Base-by-base conservation (phyloP, 1,140 invertebrate species). In the Papilio dardanus region DNA sequence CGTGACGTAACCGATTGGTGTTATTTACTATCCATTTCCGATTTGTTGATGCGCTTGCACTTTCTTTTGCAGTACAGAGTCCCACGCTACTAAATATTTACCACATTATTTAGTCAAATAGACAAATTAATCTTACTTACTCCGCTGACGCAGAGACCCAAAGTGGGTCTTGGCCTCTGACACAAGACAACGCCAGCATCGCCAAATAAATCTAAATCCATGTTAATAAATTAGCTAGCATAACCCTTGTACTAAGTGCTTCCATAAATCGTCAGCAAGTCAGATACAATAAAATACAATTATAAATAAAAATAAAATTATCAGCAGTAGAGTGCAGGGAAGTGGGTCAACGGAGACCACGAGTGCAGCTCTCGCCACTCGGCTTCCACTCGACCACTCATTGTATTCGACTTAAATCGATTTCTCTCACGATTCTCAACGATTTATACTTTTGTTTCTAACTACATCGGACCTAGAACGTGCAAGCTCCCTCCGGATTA, bases 291-390 rank as follows among this genome's bases (percentile, higher is more conserved):
- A 66, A 19, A 66, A 66, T 6, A 66, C 14, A n/a, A 35, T 5
- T n/a, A 69, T 35, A 69, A 69, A 14, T 37, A 31, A 69, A 69
- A 69, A 69, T n/a, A 69, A 40, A 40, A 69, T 19, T 69, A 69
- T 69, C 42, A 14, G 67, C 31, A 37, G 31, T 16, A 14, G 31
- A 69, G 31, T 40, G 67, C 67, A 69, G 19, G 31, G 67, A 69
- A 69, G 35, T 69, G 33, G 67, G 67, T 69, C 67, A 69, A 69
- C 67, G 67, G 67, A 40, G 67, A 33, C 33, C 35, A 31, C 14
- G 35, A 21, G 35, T 69, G 10, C 31, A 14, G 67, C 33, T 33
- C 67, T 69, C 67, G 40, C 67, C 35, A 69, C 67, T 37, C 19
- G 67, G 12, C 67, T 24, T 21, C 54, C 33, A 35, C 19, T 69